Percentiles rank a stretch among this genome's conserved stretches.
phyloP scores from a whole-genome alignment of 2,888 invertebrate genomes.

The Helicoverpa assulta region DNA sequence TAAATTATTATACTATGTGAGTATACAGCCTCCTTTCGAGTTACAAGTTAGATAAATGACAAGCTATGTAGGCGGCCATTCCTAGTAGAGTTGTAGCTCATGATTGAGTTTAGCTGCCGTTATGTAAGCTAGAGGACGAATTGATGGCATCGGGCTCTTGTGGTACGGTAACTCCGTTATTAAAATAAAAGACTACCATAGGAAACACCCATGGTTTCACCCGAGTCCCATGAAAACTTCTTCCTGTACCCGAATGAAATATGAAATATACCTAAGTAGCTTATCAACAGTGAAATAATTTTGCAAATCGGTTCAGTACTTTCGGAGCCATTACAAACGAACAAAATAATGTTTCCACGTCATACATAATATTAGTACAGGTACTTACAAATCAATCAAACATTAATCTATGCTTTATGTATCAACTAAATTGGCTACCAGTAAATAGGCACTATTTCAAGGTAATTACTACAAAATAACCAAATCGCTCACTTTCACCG shows the following conservation, averaged over 20 bases:
- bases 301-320: too few relatives aligned
- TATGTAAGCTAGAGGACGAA: not conserved
- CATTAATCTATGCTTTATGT: too few relatives aligned
- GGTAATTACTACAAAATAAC: slow-evolving; percentile 10
- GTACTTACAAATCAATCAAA: too few relatives aligned
- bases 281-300: too few relatives aligned
- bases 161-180: slow-evolving; percentile 1
- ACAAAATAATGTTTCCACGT: too few relatives aligned
- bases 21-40: slow-evolving; percentile 14
- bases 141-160: slow-evolving; percentile 12
- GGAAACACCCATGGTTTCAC: too few relatives aligned
- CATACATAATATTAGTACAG: too few relatives aligned
- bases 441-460: not conserved
- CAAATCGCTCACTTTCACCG: slow-evolving; percentile 18
- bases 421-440: not conserved
- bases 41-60: slow-evolving; percentile 8
- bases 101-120: slow-evolving; percentile 15
- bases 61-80: slow-evolving; percentile 11
- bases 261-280: too few relatives aligned
- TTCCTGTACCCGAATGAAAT: not conserved
- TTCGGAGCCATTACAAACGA: too few relatives aligned
- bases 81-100: slow-evolving; percentile 5
- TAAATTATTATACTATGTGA: not conserved
- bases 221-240: too few relatives aligned
- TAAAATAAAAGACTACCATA: too few relatives aligned